Evolutionary conservation across 2,797 vertebrate species (phyloP).

Genomic region (Trachurus trachurus): DNA sequence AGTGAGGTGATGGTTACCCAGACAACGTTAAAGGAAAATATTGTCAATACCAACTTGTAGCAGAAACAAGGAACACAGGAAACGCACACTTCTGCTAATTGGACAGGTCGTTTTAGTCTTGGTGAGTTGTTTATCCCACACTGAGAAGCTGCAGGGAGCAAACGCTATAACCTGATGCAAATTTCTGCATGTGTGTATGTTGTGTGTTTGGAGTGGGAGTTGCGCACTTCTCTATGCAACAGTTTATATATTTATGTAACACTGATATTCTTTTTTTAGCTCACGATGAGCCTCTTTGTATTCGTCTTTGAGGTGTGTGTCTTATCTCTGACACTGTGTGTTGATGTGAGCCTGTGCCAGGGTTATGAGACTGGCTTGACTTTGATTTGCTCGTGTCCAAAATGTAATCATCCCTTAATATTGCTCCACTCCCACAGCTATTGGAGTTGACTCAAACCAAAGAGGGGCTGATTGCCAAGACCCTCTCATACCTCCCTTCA

Average conservation of each 20-base stretch:
- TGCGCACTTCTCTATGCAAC: slow-evolving; percentile 11
- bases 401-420: slow-evolving; percentile 65
- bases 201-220: slow-evolving; percentile 45
- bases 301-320: slow-evolving; percentile 7
- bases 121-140: slow-evolving; percentile 10
- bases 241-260: slow-evolving; percentile 54
- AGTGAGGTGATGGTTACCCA: slow-evolving; percentile 13
- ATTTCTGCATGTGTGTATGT: slow-evolving; percentile 24
- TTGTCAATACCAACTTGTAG: slow-evolving; percentile 14
- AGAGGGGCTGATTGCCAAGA: slow-evolving; percentile 54
- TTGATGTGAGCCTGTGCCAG: slow-evolving; percentile 45
- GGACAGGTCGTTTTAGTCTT: slow-evolving; percentile 9
- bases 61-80: neutral
- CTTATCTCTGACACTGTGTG: slow-evolving; percentile 36
- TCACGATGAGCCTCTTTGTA: slow-evolving; percentile 20
- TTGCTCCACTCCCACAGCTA: slow-evolving; percentile 56
- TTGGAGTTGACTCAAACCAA: slow-evolving; percentile 52
- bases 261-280: slow-evolving; percentile 41
- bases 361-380: slow-evolving; percentile 44
- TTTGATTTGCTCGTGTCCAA: slow-evolving; percentile 68
- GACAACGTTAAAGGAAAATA: slow-evolving; percentile 18
- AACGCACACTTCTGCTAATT: slow-evolving; percentile 22
- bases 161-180: neutral
- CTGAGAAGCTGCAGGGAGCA: neutral
- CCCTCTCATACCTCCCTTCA: slow-evolving; percentile 37